A percentile compares a stretch with the other conserved stretches of the same genome.
Evolutionary conservation across 2,113 vertebrate species (phyloP).

Genomic region (Conger conger): DNA sequence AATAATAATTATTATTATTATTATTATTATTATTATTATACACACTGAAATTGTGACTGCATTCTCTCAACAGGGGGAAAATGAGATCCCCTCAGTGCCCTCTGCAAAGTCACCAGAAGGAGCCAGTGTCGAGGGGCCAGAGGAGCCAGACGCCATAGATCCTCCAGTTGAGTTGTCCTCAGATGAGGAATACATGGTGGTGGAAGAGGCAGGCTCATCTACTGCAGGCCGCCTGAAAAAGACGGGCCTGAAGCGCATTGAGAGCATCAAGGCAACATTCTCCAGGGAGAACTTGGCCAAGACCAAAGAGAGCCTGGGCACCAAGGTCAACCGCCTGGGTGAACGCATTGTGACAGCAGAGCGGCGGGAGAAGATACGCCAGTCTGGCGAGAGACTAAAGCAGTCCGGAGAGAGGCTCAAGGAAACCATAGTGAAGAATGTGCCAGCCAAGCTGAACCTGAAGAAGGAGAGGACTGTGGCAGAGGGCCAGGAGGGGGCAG

Average conservation of each 20-base stretch:
- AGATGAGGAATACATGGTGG: slow-evolving; percentile 91
- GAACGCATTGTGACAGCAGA: slow-evolving; percentile 92
- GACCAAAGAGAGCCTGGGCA: slow-evolving; percentile 89
- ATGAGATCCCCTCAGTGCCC: slow-evolving; percentile 75
- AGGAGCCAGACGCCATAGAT: slow-evolving; percentile 73
- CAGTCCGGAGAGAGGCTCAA: slow-evolving; percentile 84
- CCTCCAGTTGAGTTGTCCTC: slow-evolving; percentile 83
- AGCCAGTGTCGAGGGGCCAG: slow-evolving; percentile 47
- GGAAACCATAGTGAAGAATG: slow-evolving; percentile 82
- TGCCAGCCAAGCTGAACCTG: slow-evolving; percentile 85
- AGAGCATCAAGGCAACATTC: slow-evolving; percentile 93
- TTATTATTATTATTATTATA: too few species aligned
- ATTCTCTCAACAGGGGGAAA: slow-evolving; percentile 78
- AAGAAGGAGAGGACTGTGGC: slow-evolving; percentile 77
- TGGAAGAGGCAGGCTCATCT: slow-evolving; percentile 78
- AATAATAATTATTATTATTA: too few species aligned
- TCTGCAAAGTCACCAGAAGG: slow-evolving; percentile 66
- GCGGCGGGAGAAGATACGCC: slow-evolving; percentile 88
- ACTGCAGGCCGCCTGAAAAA: slow-evolving; percentile 79
- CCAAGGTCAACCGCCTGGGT: slow-evolving; percentile 84
- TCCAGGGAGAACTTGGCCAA: slow-evolving; percentile 92
- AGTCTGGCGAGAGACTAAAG: slow-evolving; percentile 84
- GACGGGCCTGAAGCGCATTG: slow-evolving; percentile 87
- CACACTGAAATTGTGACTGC: not conserved
- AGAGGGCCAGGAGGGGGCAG: slow-evolving; percentile 77